Percentiles rank a stretch among this genome's conserved stretches.
phyloP scores from a whole-genome alignment of 2,113 vertebrate genomes.

The Pachycephala philippinensis region DNA sequence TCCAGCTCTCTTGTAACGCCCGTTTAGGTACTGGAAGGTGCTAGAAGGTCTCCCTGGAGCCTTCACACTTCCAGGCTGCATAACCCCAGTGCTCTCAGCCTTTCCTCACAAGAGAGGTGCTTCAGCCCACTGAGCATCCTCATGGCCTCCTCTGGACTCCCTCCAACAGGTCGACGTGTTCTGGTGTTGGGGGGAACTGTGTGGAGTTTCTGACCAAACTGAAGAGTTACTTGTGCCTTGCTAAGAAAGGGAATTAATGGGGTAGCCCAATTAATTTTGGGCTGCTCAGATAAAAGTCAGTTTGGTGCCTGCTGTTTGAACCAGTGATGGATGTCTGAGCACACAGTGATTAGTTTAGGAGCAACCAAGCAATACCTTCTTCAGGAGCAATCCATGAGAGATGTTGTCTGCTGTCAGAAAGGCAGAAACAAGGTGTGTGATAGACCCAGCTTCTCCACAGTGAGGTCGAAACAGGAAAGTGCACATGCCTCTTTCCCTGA shows the following conservation, averaged over 20 bases:
- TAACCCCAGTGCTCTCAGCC: neutral
- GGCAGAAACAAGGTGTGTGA: conserved; percentile 95
- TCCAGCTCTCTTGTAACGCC: neutral
- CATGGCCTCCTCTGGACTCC: neutral
- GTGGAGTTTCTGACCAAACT: neutral
- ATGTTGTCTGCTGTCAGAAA: conserved; percentile 97
- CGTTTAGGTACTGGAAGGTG: neutral
- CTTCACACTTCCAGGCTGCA: neutral
- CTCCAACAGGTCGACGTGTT: neutral
- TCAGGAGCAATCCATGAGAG: conserved; percentile 94
- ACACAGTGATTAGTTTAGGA: neutral
- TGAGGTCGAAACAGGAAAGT: conserved; percentile 96
- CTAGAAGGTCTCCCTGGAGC: neutral
- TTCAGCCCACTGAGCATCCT: neutral
- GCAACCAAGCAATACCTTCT: conserved; percentile 81
- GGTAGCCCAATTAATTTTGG: neutral
- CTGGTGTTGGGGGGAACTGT: neutral
- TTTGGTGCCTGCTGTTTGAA: neutral
- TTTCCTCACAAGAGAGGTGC: neutral
- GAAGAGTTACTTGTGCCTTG: neutral
- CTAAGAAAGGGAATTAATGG: neutral
- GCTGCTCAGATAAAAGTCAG: neutral
- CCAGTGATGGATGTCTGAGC: neutral
- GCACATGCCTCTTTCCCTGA: conserved; percentile 89
- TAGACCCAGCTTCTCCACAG: conserved; percentile 96